A percentile compares a stretch with the other conserved stretches of the same genome.
Evolutionary conservation across 2,888 invertebrate genomes (phyloP).

Genomic region (Cerastis rubricosa): DNA sequence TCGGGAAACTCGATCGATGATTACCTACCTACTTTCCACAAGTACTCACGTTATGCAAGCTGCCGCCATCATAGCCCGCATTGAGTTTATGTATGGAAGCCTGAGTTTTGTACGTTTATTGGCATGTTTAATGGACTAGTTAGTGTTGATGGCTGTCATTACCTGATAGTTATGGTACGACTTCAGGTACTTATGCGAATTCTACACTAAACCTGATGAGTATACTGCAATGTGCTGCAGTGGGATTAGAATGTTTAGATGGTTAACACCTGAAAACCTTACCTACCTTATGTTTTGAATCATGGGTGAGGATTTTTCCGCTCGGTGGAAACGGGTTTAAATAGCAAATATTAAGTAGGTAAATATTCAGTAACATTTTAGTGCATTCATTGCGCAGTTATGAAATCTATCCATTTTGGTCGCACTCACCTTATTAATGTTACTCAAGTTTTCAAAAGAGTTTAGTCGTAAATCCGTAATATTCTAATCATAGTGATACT

Average conservation of each 20-base stretch:
- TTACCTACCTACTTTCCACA: conserved; percentile 2
- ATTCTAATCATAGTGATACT: too few relatives aligned
- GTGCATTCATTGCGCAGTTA: too few relatives aligned
- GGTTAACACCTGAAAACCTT: neutral
- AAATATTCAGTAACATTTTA: too few relatives aligned
- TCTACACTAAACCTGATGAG: neutral
- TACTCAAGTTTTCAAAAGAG: too few relatives aligned
- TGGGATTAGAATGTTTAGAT: neutral
- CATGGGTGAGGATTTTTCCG: neutral
- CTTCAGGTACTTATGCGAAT: conserved; percentile 29
- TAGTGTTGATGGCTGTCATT: neutral
- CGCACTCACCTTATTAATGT: too few relatives aligned
- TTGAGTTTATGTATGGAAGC: conserved; percentile 18
- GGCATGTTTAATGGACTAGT: neutral
- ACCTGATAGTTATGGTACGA: neutral
- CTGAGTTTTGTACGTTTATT: neutral
- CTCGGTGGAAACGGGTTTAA: neutral
- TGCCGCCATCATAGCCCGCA: conserved; percentile 20
- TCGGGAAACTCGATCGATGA: conserved; percentile 43
- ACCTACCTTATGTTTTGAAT: neutral
- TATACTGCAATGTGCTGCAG: too few relatives aligned
- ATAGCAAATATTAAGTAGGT: neutral
- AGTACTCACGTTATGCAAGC: neutral
- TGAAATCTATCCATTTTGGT: too few relatives aligned
- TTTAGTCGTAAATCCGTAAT: too few relatives aligned